Base-by-base conservation (phyloP, 2,113 vertebrate species). In the Isurus oxyrinchus region DNA sequence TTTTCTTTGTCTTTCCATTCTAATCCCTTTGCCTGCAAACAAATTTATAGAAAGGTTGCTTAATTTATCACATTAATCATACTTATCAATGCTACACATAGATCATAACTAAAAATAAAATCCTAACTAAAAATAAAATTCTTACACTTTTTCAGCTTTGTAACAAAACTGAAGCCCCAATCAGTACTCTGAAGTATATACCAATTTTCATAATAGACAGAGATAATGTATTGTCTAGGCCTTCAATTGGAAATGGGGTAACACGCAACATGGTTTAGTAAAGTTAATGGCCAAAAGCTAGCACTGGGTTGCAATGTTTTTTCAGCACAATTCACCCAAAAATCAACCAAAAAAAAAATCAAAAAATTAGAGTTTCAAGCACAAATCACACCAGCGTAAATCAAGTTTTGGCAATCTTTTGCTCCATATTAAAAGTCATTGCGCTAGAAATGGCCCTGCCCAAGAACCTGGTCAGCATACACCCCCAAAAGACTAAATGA, bases 1-100 rank as follows among this genome's bases (percentile, higher is more conserved):
- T 99, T 99, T 97, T 99, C 99, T 97, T 99, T 99, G 97, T 99
- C 99, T 97, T 98, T 99, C 99, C 99, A 99, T 98, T 99, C 99
- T 96, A 99, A 98, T 98, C 99, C 99, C 97, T 99, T 99, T 94
- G 99, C 99, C 99, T 99, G 97, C 96, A 97, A 97, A 93, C 96
- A 97, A 11, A 97, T 44, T 84, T 49, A 44, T 27, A 76, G 3
- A 72, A 8, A 49, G 35, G 27, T n/a, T 94, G 21, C 40, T 66
- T 44, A 66, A 61, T 94, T 67, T 66, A 93, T 72, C 40, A 27
- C n/a, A 35, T 67, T 44, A 57, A 31, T 61, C 44, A n/a, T 4
- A 61, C 57, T 86, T 44, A 94, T 67, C 2, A 69, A 69, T 35
- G 55, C 44, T 72, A 55, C 94, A 76, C 44, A 72, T 13, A 76